Evolutionary conservation across 1,140 invertebrate species (phyloP).

Genomic region (Panonychus citri): DNA sequence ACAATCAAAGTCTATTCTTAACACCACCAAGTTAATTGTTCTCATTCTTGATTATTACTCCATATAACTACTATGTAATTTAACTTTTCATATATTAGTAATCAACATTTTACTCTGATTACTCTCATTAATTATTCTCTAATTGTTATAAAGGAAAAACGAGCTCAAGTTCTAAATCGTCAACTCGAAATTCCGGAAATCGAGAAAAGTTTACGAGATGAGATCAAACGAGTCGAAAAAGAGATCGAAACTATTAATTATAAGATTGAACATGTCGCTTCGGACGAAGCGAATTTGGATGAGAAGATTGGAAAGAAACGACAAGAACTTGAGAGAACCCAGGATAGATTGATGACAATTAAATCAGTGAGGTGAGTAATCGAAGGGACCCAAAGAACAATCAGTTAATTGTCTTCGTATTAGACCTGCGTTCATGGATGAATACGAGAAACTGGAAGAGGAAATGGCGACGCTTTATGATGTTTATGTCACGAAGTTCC

Average conservation of each 20-base stretch:
- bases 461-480: conserved; percentile 65
- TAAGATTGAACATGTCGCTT: conserved; percentile 56
- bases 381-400: too few species aligned
- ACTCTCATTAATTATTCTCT: background rate
- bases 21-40: too few species aligned
- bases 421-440: conserved; percentile 88
- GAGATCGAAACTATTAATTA: conserved; percentile 45
- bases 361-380: conserved; percentile 55
- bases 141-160: conserved; percentile 25
- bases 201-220: conserved; percentile 42
- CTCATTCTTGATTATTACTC: too few species aligned
- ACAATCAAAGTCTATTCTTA: too few species aligned
- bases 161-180: conserved; percentile 37
- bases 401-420: background rate
- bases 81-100: too few species aligned
- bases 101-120: background rate
- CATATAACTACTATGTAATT: too few species aligned
- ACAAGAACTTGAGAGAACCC: conserved; percentile 67
- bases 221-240: conserved; percentile 37
- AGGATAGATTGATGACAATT: conserved; percentile 63
- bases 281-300: conserved; percentile 61
- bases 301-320: conserved; percentile 72
- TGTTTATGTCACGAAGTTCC: conserved; percentile 60
- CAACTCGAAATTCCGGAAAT: conserved; percentile 61
- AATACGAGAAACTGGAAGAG: conserved; percentile 70